These are phyloP conservation scores for Helicoverpa assulta DNA, from an alignment of 2,888 invertebrate genomes.

Conservation along the genomic window DNA sequence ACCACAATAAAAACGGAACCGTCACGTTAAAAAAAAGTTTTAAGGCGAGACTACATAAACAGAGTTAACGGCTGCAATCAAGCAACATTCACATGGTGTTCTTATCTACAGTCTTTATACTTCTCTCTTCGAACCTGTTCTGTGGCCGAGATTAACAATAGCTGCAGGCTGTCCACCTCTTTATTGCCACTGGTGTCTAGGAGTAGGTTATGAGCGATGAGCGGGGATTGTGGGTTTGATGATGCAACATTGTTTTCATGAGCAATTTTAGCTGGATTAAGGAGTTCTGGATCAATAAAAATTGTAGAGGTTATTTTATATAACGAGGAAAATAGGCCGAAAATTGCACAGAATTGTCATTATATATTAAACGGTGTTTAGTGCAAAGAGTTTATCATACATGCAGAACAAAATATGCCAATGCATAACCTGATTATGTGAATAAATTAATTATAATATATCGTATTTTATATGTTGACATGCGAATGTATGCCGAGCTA, in stretches of 20 bases:
- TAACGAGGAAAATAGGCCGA: too few relatives aligned
- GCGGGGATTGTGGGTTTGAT: slow-evolving; percentile 40
- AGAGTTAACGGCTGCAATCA: slow-evolving; percentile 64
- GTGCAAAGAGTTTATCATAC: too few relatives aligned
- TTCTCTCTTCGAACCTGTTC: slow-evolving; percentile 83
- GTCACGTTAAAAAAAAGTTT: slow-evolving; percentile 40
- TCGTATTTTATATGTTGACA: too few relatives aligned
- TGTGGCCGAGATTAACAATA: slow-evolving; percentile 83
- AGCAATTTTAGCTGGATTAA: not conserved
- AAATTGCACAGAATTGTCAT: too few relatives aligned
- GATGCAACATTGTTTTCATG: not conserved
- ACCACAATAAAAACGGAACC: slow-evolving; percentile 16
- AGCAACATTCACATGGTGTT: slow-evolving; percentile 76
- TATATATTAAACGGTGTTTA: too few relatives aligned
- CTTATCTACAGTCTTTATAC: slow-evolving; percentile 81
- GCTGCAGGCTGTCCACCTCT: slow-evolving; percentile 84
- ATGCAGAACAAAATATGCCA: too few relatives aligned
- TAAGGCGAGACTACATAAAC: slow-evolving; percentile 45
- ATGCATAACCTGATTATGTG: too few relatives aligned
- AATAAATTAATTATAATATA: too few relatives aligned
- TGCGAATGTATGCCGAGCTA: too few relatives aligned
- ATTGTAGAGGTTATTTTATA: too few relatives aligned
- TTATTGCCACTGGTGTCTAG: slow-evolving; percentile 77
- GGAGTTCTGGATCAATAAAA: too few relatives aligned
- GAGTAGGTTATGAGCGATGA: slow-evolving; percentile 60